Evolutionary conservation across 2,113 vertebrate species (phyloP), one percentile per base, ranked within the genome.

Genomic region (Propithecus coquereli): DNA sequence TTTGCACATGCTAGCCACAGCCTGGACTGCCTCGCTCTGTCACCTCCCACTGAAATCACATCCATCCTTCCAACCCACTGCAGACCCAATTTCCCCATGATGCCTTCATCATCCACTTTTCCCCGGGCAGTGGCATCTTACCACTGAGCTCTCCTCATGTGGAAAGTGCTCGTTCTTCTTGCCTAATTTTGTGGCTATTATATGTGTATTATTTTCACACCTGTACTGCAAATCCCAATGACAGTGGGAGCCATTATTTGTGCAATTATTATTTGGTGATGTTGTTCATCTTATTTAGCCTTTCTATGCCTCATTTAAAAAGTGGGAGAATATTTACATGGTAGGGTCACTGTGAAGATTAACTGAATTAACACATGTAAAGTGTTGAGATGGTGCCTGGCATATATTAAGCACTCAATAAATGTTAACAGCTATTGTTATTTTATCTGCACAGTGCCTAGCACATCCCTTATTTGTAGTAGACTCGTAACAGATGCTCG

Each of bases 281-380:
- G 63, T 89, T 65, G 17, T 8, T 82, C n/a, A 47, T 82, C 66
- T 40, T 63, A 80, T 23, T 86, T 32, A 93, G 20, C 61, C 50
- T 63, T 43, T 80, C 25, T 50, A 50, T 57, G 79, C 23, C 37
- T 87, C 52, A 30, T 76, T 81, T 95, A 40, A 57, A 83, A 92
- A 84, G 76, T n/a, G 43, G 66, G 65, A 68, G 40, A 30, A 9
- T 45, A 8, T 47, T 7, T 57, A 23, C 43, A n/a, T 61, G 22
- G 45, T 2, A 47, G 3, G 50, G 57, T n/a, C 81, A n/a, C 57
- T 59, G n/a, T 54, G 25, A 47, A 25, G 23, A n/a, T 34, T 59
- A 57, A 54, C 12, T 47, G 37, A 90, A 30, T 59, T 70, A 61
- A 73, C 17, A 8, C 23, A 3, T 4, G 22, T 32, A 4, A 50